phyloP scores from a whole-genome alignment of 2,113 vertebrate genomes.

The Spea bombifrons region DNA sequence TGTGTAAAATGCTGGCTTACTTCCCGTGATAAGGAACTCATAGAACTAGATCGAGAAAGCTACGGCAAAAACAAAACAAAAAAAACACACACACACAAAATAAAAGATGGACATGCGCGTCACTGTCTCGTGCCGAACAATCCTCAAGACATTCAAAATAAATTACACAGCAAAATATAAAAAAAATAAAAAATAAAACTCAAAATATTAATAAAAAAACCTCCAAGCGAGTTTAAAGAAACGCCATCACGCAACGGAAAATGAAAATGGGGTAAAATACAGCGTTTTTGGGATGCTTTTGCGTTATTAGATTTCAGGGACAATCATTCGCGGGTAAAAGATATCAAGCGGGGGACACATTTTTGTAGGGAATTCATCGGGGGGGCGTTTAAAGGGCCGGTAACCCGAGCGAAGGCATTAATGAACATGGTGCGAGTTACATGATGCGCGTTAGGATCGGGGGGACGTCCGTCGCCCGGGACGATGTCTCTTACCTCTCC shows the following conservation, averaged over 20 bases:
- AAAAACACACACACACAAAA: conserved; percentile 42
- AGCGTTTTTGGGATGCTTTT: too few relatives aligned
- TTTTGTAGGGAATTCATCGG: too few relatives aligned
- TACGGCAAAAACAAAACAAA: conserved; percentile 76
- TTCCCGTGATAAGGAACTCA: conserved; percentile 96
- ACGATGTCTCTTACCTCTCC: conserved; percentile 74
- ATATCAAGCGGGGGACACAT: too few relatives aligned
- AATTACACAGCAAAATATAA: background rate
- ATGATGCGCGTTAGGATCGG: background rate
- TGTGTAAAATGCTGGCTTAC: conserved; percentile 97
- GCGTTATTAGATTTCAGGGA: too few relatives aligned
- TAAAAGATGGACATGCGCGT: conserved; percentile 64
- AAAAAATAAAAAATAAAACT: too few relatives aligned
- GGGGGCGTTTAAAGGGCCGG: too few relatives aligned
- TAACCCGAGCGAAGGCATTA: background rate
- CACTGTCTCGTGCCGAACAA: conserved; percentile 59
- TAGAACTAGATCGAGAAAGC: conserved; percentile 96
- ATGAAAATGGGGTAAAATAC: background rate
- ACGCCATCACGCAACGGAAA: background rate
- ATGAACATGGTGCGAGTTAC: background rate
- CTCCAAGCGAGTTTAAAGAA: too few relatives aligned
- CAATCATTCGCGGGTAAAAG: too few relatives aligned
- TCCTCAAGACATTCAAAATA: conserved; percentile 20
- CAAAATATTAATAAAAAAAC: too few relatives aligned
- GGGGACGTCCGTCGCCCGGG: background rate